Base-by-base conservation (phyloP, 2,113 vertebrate species). In the Hymenochirus boettgeri region DNA sequence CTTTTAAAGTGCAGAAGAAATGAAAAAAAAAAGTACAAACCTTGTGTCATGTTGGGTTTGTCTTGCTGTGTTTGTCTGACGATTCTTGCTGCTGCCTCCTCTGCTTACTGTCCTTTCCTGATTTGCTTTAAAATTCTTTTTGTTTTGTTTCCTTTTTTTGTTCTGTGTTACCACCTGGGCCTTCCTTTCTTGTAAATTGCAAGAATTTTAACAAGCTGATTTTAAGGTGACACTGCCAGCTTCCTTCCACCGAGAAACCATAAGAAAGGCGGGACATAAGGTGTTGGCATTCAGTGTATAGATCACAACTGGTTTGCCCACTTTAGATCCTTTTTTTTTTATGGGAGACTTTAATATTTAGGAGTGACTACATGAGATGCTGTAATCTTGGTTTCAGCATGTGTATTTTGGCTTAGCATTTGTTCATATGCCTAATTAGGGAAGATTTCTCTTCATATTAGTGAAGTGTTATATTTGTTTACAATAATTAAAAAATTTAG, bases 271-370 rank as follows among this genome's bases (percentile, higher is more conserved):
- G 55, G 64, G 55, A 55, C 63, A 31, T 9, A 17, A 35, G 42
- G 54, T 57, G 27, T 65, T 45, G 57, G 35, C 26, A 37, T 48
- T 57, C 42, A 57, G 63, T 57, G 27, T 57, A 39, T 65, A 42
- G 21, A 31, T 65, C 42, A 50, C 29, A 65, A 65, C 63, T 57
- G 54, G 63, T 65, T 65, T 50, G 42, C 54, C 50, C 9, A 65
- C 63, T 65, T 64, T 8, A 27, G 45, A 26, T 4, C 3, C 2
- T 46, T 15, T 46, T 63, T 62, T 55, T 46, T 45, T 11, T 26
- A 50, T 66, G 63, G 27, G 54, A 57, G 23, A 4, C 54, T 35
- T 27, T 55, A 3, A 18, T 15, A 18, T 24, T 55, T 50, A 65
- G 63, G 63, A 18, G 63, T 22, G 45, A 26, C 46, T 26, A n/a